These are phyloP conservation scores for Drosophila colorata DNA, from an alignment of 2,888 invertebrate genomes.

Conservation along the genomic window DNA sequence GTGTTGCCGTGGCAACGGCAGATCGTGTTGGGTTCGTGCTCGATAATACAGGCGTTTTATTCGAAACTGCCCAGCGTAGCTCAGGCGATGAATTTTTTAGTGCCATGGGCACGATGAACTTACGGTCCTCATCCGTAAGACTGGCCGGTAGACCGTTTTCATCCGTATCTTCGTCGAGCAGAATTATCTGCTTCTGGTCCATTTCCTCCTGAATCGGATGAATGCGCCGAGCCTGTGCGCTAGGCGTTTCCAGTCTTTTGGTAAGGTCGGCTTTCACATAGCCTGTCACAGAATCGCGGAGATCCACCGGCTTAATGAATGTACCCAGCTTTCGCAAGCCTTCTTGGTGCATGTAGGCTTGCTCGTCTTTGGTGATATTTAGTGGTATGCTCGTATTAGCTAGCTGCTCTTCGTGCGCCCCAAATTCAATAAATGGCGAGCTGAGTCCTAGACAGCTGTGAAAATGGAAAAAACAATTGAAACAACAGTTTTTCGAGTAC, in stretches of 20 bases:
- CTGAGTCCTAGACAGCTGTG: constrained; percentile 84
- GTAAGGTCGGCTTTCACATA: constrained; percentile 84
- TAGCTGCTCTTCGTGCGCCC: constrained; percentile 82
- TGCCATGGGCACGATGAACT: constrained; percentile 85
- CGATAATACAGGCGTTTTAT: constrained; percentile 44
- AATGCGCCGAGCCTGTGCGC: constrained; percentile 66
- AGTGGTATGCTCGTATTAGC: constrained; percentile 84
- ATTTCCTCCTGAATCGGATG: constrained; percentile 85
- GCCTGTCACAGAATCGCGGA: constrained; percentile 83
- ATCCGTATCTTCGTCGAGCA: constrained; percentile 84
- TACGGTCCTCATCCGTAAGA: constrained; percentile 84
- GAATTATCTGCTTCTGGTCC: constrained; percentile 84
- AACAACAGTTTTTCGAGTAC: neutral
- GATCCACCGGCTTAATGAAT: constrained; percentile 84
- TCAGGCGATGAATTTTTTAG: constrained; percentile 84
- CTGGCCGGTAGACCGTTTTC: constrained; percentile 84
- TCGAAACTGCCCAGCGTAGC: constrained; percentile 64
- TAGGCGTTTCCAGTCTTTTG: constrained; percentile 75
- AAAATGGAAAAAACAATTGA: constrained; percentile 25
- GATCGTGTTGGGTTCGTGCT: constrained; percentile 57
- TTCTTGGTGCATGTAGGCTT: constrained; percentile 84
- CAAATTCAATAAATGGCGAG: constrained; percentile 85
- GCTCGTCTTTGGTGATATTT: constrained; percentile 85
- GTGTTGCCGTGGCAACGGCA: constrained; percentile 33
- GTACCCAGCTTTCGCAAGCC: constrained; percentile 84